Base-by-base conservation (phyloP, 2,888 invertebrate genomes). In the Napeogenes inachia region DNA sequence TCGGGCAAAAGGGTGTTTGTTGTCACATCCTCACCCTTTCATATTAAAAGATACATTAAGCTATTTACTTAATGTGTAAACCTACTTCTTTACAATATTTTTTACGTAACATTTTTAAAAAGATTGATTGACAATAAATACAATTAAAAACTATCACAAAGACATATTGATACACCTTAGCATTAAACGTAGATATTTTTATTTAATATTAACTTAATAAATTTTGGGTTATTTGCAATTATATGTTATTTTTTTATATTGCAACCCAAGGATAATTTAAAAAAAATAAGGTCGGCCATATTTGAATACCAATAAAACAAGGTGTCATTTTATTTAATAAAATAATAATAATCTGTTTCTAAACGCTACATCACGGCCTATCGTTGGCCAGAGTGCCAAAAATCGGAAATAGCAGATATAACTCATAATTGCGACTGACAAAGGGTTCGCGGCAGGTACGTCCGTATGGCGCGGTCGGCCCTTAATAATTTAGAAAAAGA, bases 401-500 rank as follows among this genome's bases (percentile, higher is more conserved):
- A 50, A 12, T 50, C 30, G 50, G 80, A 77, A 81, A 79, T 76
- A 75, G 75, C 74, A 73, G 77, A 81, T 80, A 76, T 78, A 81
- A 78, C 80, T 84, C 80, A 83, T 86, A 82, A 82, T 77, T 65
- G 72, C 73, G 74, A 74, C 70, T 72, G 75, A 75, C 82, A 82
- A 86, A 84, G 86, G 88, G 87, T 83, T 84, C 78, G 78, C 78
- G 79, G 81, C 89, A 89, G 89, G 89, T 90, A 90, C 70, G 85
- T 80, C 87, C 89, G 87, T 87, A 90, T 90, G 89, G 86, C 84
- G 88, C 83, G 88, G 85, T 81, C 80, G 77, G 86, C 82, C 86
- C 85, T 86, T 87, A 81, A 84, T 84, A 85, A 88, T 85, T 86
- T 86, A 87, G 84, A 87, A 89, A 88, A 89, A 87, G 81, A 82